Percentiles rank a stretch among this genome's conserved stretches.
Conservation (phyloP, 2,113 vertebrate genomes). For the Okapia johnstoni region DNA sequence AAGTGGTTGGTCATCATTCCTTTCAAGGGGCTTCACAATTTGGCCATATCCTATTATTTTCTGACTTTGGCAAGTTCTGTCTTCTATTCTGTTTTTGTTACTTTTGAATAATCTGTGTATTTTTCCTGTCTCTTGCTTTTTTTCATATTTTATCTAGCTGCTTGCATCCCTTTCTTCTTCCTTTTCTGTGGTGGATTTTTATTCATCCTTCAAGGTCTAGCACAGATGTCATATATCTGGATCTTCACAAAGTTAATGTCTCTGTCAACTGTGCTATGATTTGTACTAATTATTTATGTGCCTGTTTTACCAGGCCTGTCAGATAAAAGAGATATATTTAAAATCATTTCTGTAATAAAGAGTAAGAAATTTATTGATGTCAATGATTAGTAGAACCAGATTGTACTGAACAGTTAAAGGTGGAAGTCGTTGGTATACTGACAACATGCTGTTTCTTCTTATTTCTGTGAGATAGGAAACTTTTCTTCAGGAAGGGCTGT, state of each 20-base stretch:
- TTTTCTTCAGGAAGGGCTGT: background rate
- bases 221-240: background rate
- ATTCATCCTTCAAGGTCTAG: background rate
- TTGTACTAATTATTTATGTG: background rate
- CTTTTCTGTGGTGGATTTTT: background rate
- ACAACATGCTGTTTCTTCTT: background rate
- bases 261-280: background rate
- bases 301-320: background rate
- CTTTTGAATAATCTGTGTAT: background rate
- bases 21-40: background rate
- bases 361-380: background rate
- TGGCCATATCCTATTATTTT: background rate
- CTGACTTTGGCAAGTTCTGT: background rate
- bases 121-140: background rate
- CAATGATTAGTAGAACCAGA: background rate
- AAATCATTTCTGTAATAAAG: background rate
- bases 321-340: background rate
- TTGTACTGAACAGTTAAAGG: background rate
- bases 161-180: background rate
- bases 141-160: background rate
- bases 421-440: background rate
- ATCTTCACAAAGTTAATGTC: background rate
- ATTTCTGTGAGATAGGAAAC: background rate
- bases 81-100: background rate
- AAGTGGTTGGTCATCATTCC: background rate